Conservation (phyloP, 2,113 vertebrate species). For the Zosterops borbonicus region DNA sequence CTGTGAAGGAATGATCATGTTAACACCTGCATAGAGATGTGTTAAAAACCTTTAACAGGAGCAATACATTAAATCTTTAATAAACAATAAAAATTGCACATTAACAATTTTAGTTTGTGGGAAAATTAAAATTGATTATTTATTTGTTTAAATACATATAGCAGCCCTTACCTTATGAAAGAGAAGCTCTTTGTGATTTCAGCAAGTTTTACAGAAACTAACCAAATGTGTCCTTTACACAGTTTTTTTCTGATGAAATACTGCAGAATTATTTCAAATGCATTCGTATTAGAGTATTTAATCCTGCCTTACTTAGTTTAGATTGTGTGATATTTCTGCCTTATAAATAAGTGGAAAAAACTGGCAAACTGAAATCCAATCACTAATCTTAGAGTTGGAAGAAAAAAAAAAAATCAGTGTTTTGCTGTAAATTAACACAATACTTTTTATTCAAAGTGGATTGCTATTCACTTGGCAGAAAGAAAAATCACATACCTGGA, state of each 20-base stretch:
- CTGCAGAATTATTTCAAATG: not conserved
- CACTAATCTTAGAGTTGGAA: slow-evolving; percentile 14
- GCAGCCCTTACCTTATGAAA: not conserved
- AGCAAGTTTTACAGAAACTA: not conserved
- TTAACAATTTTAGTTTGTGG: not conserved
- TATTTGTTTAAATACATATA: not conserved
- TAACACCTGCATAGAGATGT: not conserved
- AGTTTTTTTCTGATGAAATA: not conserved
- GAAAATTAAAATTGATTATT: not conserved
- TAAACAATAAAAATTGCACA: not conserved
- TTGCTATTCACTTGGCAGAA: slow-evolving; percentile 34
- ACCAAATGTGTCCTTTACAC: not conserved
- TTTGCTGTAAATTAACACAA: slow-evolving; percentile 25
- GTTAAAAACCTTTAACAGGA: not conserved
- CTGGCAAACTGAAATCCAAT: not conserved
- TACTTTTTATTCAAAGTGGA: slow-evolving; percentile 37
- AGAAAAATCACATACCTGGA: not conserved
- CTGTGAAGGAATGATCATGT: not conserved
- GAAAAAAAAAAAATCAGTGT: slow-evolving; percentile 13
- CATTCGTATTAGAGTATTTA: not conserved
- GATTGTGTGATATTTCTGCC: slow-evolving; percentile 5
- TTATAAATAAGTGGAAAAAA: not conserved
- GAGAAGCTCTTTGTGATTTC: not conserved
- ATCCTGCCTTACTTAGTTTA: not conserved
- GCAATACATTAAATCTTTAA: not conserved